Conservation (phyloP, 2,888 invertebrate genomes). For the Galeruca laticollis region DNA sequence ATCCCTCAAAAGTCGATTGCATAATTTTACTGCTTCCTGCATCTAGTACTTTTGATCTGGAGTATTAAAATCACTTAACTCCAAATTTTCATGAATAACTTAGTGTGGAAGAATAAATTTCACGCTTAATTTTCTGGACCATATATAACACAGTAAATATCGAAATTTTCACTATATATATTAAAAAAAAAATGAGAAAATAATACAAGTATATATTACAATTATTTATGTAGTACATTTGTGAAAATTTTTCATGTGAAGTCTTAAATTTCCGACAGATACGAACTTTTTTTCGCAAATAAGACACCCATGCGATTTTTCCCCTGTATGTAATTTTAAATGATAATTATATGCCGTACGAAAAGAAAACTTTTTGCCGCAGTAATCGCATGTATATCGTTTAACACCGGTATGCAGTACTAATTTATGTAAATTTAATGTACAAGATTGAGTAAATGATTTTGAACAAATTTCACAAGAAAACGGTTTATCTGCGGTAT, state of each 20-base stretch:
- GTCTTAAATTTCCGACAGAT: slow-evolving; percentile 59
- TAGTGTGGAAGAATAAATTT: too few relatives aligned
- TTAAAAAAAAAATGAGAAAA: not conserved
- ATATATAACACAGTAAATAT: too few relatives aligned
- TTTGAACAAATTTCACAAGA: slow-evolving; percentile 35
- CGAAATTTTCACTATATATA: too few relatives aligned
- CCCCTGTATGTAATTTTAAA: slow-evolving; percentile 72
- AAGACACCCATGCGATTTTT: slow-evolving; percentile 31
- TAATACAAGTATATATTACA: not conserved
- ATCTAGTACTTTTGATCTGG: too few relatives aligned
- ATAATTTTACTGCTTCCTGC: too few relatives aligned
- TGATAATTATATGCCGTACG: slow-evolving; percentile 64
- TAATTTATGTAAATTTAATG: slow-evolving; percentile 51
- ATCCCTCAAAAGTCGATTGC: too few relatives aligned
- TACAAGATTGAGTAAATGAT: slow-evolving; percentile 38
- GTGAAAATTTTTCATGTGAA: slow-evolving; percentile 19
- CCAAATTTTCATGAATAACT: too few relatives aligned
- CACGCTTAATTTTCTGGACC: too few relatives aligned
- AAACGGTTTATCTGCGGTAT: too few relatives aligned
- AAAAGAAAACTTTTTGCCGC: slow-evolving; percentile 62
- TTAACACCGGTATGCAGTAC: slow-evolving; percentile 60
- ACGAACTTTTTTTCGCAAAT: slow-evolving; percentile 48
- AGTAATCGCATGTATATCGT: slow-evolving; percentile 55
- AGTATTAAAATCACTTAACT: too few relatives aligned
- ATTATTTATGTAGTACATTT: not conserved